These are phyloP conservation scores for Enteromius viviparus DNA, from an alignment of 2,797 vertebrate species.

Conservation along the genomic window DNA sequence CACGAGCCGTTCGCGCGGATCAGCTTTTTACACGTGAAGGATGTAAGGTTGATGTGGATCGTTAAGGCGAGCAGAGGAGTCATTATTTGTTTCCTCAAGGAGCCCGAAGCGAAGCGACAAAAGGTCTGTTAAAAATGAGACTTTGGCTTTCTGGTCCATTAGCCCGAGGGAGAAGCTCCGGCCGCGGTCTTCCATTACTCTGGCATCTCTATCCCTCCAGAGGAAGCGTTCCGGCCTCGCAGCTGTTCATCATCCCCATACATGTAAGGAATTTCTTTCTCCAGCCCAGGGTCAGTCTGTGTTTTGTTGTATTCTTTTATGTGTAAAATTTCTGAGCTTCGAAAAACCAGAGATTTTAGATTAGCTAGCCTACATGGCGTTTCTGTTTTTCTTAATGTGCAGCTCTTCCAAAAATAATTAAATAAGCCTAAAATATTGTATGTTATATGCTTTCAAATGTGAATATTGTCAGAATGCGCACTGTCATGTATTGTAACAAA, in stretches of 20 bases:
- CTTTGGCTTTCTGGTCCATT: constrained; percentile 64
- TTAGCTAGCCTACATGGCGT: not conserved
- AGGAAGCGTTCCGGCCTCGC: constrained; percentile 51
- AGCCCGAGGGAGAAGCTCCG: constrained; percentile 67
- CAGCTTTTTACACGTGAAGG: not conserved
- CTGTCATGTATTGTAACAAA: too few relatives aligned
- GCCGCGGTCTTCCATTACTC: constrained; percentile 62
- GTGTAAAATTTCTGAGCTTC: not conserved
- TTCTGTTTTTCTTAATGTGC: not conserved
- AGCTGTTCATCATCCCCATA: constrained; percentile 65
- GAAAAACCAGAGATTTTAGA: not conserved
- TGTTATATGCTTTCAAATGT: not conserved
- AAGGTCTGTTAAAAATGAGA: constrained; percentile 63
- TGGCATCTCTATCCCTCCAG: constrained; percentile 42
- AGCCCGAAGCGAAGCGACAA: constrained; percentile 50
- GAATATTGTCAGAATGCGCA: not conserved
- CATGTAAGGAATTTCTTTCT: constrained; percentile 55
- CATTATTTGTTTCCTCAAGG: constrained; percentile 63
- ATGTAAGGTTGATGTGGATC: constrained; percentile 45
- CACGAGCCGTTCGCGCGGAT: not conserved
- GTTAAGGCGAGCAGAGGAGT: constrained; percentile 38
- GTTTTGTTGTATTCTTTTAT: not conserved
- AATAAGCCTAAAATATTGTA: not conserved
- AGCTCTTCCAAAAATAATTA: not conserved
- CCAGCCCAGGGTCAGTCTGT: constrained; percentile 10